Conservation (phyloP, 2,113 vertebrate species). For the Bombycilla garrulus region DNA sequence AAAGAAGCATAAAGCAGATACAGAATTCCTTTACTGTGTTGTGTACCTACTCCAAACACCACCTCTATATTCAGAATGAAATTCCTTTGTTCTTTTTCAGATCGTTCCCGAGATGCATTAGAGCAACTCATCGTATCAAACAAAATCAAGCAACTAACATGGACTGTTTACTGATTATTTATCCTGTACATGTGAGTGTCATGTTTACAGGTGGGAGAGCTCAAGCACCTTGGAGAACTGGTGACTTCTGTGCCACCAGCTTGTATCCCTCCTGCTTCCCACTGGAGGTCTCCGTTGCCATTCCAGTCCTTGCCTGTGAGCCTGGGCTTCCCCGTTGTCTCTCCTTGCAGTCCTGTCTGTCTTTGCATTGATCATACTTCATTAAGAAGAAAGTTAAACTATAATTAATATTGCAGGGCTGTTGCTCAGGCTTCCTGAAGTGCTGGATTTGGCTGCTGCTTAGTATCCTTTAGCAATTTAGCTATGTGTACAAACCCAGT, state of each 20-base stretch:
- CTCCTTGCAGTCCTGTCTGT: neutral
- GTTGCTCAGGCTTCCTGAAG: neutral
- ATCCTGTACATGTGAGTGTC: neutral
- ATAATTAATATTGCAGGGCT: neutral
- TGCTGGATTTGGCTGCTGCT: neutral
- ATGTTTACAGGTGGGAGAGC: conserved; percentile 11
- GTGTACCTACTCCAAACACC: neutral
- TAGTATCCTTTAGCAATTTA: neutral
- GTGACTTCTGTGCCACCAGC: neutral
- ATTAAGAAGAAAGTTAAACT: neutral
- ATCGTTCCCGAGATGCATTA: conserved; percentile 79
- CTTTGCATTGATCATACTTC: neutral
- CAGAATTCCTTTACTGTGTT: neutral
- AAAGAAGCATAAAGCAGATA: neutral
- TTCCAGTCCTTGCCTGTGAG: neutral
- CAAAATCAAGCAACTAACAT: conserved; percentile 84
- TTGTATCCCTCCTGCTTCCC: neutral
- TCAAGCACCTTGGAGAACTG: neutral
- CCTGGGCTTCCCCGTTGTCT: neutral
- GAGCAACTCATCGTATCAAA: conserved; percentile 76
- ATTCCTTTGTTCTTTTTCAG: conserved; percentile 60
- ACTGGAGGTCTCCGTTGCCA: neutral
- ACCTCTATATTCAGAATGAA: neutral
- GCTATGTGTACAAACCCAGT: neutral
- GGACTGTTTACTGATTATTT: conserved; percentile 81